Conservation (phyloP, 2,797 vertebrate species). For the Ceryle rudis region DNA sequence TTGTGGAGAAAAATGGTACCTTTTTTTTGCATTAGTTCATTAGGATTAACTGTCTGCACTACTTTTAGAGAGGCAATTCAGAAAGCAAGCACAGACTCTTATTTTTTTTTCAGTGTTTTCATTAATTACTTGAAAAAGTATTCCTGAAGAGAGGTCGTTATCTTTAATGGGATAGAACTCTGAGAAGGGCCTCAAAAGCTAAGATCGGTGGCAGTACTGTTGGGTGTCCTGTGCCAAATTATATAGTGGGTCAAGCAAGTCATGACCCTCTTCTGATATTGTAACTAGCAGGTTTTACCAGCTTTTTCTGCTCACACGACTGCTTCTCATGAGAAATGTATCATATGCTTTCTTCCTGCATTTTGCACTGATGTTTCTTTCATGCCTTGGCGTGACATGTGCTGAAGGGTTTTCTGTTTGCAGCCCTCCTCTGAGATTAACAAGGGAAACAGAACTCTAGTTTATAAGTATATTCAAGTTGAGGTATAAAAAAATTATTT, state of each 20-base stretch:
- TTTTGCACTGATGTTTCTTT: neutral
- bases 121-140: neutral
- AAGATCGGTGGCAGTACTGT: neutral
- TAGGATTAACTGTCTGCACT: neutral
- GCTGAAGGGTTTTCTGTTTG: neutral
- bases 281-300: neutral
- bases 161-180: neutral
- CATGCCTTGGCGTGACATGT: neutral
- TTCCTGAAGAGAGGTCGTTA: neutral
- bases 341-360: neutral
- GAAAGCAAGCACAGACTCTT: neutral
- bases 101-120: neutral
- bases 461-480: neutral
- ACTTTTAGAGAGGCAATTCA: neutral
- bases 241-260: neutral
- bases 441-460: neutral
- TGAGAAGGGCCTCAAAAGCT: neutral
- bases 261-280: neutral
- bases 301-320: neutral
- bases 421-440: neutral
- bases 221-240: neutral
- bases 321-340: neutral
- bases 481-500: neutral
- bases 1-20: neutral
- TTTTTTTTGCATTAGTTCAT: neutral